Conservation (phyloP, 2,113 vertebrate species). For the Bettongia penicillata region DNA sequence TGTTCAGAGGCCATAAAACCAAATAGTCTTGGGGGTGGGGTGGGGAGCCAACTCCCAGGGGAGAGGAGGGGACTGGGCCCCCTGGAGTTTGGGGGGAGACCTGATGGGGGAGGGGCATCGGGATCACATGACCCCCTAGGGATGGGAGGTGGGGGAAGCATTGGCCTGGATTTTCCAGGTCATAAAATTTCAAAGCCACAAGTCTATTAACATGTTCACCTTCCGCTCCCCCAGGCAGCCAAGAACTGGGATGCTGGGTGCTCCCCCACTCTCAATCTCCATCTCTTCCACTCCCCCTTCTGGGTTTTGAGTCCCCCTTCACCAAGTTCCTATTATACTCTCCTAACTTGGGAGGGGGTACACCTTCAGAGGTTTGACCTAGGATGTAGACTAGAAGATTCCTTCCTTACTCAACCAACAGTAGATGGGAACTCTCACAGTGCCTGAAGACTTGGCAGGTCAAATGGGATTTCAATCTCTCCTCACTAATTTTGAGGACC, state of each 20-base stretch:
- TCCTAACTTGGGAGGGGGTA: not conserved
- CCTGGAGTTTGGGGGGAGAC: conserved; percentile 44
- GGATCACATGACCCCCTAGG: conserved; percentile 64
- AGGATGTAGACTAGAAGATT: not conserved
- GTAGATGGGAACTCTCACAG: not conserved
- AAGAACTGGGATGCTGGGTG: conserved; percentile 63
- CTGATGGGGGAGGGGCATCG: conserved; percentile 58
- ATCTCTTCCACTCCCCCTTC: conserved; percentile 16
- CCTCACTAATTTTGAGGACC: not conserved
- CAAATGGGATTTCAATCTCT: not conserved
- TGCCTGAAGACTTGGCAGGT: not conserved
- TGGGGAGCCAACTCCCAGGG: conserved; percentile 55
- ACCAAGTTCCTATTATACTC: not conserved
- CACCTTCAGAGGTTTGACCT: not conserved
- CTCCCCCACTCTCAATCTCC: not conserved
- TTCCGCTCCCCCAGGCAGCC: conserved; percentile 57
- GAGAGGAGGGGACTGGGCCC: conserved; percentile 59
- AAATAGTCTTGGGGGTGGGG: conserved; percentile 7
- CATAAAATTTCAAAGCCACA: conserved; percentile 96
- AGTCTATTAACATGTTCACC: conserved; percentile 89
- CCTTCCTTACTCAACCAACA: not conserved
- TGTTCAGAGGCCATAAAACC: conserved; percentile 94
- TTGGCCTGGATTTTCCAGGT: conserved; percentile 92
- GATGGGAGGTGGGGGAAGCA: conserved; percentile 47
- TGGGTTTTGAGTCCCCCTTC: conserved; percentile 5